Evolutionary conservation across 2,797 vertebrate genomes (phyloP), one percentile per base, ranked within the genome.

Genomic region (Danio choprae): DNA sequence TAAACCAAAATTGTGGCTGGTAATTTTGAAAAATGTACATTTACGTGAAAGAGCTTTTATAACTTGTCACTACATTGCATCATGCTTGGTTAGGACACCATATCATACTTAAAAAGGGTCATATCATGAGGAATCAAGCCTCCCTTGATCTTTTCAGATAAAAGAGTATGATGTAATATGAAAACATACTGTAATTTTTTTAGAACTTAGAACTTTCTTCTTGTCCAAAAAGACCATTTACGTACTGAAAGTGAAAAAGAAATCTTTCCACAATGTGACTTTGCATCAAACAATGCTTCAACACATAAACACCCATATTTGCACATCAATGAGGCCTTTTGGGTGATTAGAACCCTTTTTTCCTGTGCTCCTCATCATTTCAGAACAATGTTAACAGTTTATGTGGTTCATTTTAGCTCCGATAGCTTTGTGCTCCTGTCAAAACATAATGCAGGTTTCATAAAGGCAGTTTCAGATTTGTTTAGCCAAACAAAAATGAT

Each of bases 131-230:
- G 41, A 73, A 73, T 73, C 53, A 73, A 59, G 44, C 53, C 16
- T 5, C 53, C 20, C 51, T 59, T 73, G 70, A 73, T 73, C 70
- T 73, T 73, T 59, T 73, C 20, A 56, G 53, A 73, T 59, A 73
- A 73, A 59, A 73, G 70, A 36, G 15, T 10, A 58, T 72, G 53
- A 58, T 72, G 70, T 56, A 72, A 72, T 41, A 43, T 4, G 38
- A 43, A 72, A 58, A 72, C 18, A 72, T 72, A 58, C 13, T 44
- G 38, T 71, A 0, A 71, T 43, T 58, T 7, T n/a, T 58, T 58
- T 1, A 71, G 50, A 55, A 63, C 3, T 65, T 9, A 3, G n/a
- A 63, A 55, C 50, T 64, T 65, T 44, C 63, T 71, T 53, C 36
- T 38, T 69, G 67, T 53, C 68, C n/a, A 22, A 43, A 55, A 71